Percentiles rank a stretch among this genome's conserved stretches.
Evolutionary conservation across 1,140 invertebrate genomes (phyloP).

Genomic region (Pollicipes pollicipes): DNA sequence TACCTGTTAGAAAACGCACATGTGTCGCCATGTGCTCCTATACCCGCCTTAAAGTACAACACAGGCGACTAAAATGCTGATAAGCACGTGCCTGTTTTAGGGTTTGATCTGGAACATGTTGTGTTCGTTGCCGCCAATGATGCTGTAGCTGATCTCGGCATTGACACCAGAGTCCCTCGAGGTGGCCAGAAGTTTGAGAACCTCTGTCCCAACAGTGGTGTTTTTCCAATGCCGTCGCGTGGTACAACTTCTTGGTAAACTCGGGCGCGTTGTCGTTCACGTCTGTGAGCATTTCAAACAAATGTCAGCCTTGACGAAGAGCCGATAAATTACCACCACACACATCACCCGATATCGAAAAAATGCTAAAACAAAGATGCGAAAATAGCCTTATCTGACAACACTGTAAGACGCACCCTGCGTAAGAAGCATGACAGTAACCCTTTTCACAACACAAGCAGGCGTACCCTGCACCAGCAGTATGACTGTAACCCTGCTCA

Average conservation of each 20-base stretch:
- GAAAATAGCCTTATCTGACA: not conserved
- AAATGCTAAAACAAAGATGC: not conserved
- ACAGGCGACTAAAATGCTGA: slow-evolving; percentile 9
- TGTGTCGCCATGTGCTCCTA: too few relatives aligned
- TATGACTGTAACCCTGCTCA: too few relatives aligned
- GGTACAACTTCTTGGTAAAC: slow-evolving; percentile 59
- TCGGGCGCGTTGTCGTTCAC: slow-evolving; percentile 90
- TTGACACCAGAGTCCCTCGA: slow-evolving; percentile 87
- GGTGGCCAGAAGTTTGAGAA: slow-evolving; percentile 63
- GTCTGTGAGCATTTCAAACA: too few relatives aligned
- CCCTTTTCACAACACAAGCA: too few relatives aligned
- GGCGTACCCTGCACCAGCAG: too few relatives aligned
- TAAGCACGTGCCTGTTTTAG: slow-evolving; percentile 33
- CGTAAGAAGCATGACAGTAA: too few relatives aligned
- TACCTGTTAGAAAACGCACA: too few relatives aligned
- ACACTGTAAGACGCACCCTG: too few relatives aligned
- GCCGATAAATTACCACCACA: too few relatives aligned
- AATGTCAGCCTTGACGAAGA: too few relatives aligned
- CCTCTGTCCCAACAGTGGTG: slow-evolving; percentile 49
- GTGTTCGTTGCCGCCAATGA: slow-evolving; percentile 72
- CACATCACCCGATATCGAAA: not conserved
- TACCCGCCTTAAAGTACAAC: slow-evolving; percentile 8
- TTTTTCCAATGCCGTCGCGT: slow-evolving; percentile 48
- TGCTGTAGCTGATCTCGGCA: slow-evolving; percentile 74
- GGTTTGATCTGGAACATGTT: slow-evolving; percentile 62